Percentiles rank a stretch among this genome's conserved stretches.
Evolutionary conservation across 2,888 invertebrate genomes (phyloP).

Genomic region (Leptopilina syphax): DNA sequence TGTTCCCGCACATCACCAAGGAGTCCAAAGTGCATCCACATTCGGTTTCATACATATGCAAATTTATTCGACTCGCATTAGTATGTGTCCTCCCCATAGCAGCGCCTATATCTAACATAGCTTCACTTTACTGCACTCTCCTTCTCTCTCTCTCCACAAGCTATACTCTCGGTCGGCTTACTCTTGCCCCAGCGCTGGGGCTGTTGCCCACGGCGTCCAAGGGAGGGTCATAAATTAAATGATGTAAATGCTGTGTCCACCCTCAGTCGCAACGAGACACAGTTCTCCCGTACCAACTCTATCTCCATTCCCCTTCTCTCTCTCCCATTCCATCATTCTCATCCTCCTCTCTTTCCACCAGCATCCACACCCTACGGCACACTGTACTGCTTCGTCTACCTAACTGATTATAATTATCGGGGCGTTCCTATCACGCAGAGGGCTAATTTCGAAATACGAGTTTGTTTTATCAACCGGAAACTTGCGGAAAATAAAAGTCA

Average conservation of each 20-base stretch:
- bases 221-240: slow-evolving; percentile 76
- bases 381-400: slow-evolving; percentile 19
- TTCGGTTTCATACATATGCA: slow-evolving; percentile 75
- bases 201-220: slow-evolving; percentile 55
- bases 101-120: slow-evolving; percentile 59
- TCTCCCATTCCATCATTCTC: too few species aligned
- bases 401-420: slow-evolving; percentile 41
- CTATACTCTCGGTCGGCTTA: not conserved
- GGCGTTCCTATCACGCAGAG: slow-evolving; percentile 32
- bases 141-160: not conserved
- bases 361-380: slow-evolving; percentile 41
- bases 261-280: slow-evolving; percentile 66
- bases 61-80: slow-evolving; percentile 74
- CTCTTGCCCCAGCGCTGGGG: not conserved
- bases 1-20: slow-evolving; percentile 15
- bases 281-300: slow-evolving; percentile 52
- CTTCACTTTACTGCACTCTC: slow-evolving; percentile 43
- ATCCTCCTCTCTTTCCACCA: too few species aligned
- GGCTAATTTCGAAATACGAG: slow-evolving; percentile 28
- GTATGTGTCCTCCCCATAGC: slow-evolving; percentile 66
- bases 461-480: slow-evolving; percentile 15
- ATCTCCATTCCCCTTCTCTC: slow-evolving; percentile 48
- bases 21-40: slow-evolving; percentile 59
- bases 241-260: slow-evolving; percentile 77
- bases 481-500: slow-evolving; percentile 5